Base-by-base conservation (phyloP, 2,797 vertebrate species). In the Garrulus glandarius region DNA sequence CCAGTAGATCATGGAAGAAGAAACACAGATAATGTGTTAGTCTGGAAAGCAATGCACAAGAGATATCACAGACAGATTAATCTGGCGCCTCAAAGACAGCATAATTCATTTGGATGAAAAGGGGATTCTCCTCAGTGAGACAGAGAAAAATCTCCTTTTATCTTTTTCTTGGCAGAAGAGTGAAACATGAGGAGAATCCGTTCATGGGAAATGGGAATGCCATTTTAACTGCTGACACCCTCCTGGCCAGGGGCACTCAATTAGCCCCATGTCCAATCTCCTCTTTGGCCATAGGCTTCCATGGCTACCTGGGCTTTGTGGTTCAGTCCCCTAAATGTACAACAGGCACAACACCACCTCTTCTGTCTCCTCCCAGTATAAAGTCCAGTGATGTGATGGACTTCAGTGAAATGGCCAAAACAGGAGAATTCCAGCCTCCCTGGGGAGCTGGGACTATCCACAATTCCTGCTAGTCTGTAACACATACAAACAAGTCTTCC, bases 71-170 rank as follows among this genome's bases (percentile, higher is more conserved):
- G 94, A 86, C 93, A 93, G 93, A 95, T 94, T 93, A 93, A 97
- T 96, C 87, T 93, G 94, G 83, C 49, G 24, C 83, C 93, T 92
- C 72, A 24, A 80, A 94, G 94, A 93, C 94, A 94, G 87, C 26
- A 65, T 86, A 92, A 93, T 94, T 94, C 85, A 93, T 94, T 93
- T 84, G 90, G 78, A 92, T 84, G 92, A 91, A 79, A 96, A 76
- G 81, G n/a, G 81, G 81, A 92, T 89, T 94, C 74, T 94, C 88
- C 70, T 84, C 82, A 64, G 78, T 10, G 64, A 78, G 74, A 91
- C 18, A 53, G 32, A 78, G 85, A 87, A 93, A 93, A 92, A 92
- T 84, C 52, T 94, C 71, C n/a, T 77, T 95, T 94, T 79, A 36
- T 79, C 49, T 41, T 92, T 82, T 43, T 50, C 70, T 91, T 93